Evolutionary conservation across 2,888 invertebrate species (phyloP).

Genomic region (Phaonia tiefii): DNA sequence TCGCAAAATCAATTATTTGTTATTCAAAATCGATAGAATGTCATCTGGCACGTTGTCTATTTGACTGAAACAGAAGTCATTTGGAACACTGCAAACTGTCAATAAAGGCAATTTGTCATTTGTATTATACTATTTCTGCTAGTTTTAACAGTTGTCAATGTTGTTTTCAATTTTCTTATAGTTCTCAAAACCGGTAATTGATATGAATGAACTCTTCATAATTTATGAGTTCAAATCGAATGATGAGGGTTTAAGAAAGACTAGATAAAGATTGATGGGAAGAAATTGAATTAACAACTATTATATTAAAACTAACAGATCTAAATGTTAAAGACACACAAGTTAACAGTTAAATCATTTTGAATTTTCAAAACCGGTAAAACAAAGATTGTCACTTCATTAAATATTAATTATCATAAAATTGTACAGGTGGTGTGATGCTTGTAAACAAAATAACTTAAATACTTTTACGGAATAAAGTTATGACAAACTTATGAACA

Average conservation of each 20-base stretch:
- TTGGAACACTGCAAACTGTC: constrained; percentile 1
- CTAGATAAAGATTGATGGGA: background rate
- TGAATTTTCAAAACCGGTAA: too few relatives aligned
- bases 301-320: too few relatives aligned
- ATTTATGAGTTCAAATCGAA: constrained; percentile 27
- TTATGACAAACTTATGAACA: too few relatives aligned
- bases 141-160: background rate
- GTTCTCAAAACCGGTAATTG: background rate
- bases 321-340: too few relatives aligned
- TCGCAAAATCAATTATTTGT: background rate
- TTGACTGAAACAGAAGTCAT: background rate
- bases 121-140: background rate
- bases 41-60: background rate
- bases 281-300: too few relatives aligned
- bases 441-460: too few relatives aligned
- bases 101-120: background rate
- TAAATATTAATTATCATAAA: too few relatives aligned
- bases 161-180: background rate
- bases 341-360: too few relatives aligned
- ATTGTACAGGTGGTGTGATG: too few relatives aligned
- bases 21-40: constrained; percentile 7
- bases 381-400: too few relatives aligned
- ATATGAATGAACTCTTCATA: constrained; percentile 14
- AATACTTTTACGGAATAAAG: too few relatives aligned
- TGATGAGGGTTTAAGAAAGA: too few relatives aligned